These are phyloP conservation scores for Folsomia candida DNA, from an alignment of 2,888 invertebrate genomes.

Conservation along the genomic window DNA sequence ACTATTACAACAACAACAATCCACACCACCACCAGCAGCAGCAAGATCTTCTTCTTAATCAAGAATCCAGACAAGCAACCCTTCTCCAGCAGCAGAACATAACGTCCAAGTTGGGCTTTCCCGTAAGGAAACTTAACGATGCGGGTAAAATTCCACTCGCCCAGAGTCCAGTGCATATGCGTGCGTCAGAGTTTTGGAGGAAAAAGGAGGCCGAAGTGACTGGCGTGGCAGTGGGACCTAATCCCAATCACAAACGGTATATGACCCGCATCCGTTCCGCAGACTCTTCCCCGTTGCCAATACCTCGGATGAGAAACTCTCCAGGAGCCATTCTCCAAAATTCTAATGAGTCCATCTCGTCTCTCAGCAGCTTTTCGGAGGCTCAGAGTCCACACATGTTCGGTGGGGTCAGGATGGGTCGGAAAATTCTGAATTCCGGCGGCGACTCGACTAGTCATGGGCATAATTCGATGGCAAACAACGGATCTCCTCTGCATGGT, in stretches of 20 bases:
- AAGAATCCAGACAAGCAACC: not conserved
- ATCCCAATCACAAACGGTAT: conserved; percentile 29
- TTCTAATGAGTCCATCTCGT: conserved; percentile 49
- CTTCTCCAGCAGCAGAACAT: conserved; percentile 23
- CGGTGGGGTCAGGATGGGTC: not conserved
- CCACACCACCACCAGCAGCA: not conserved
- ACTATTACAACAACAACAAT: not conserved
- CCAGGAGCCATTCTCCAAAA: conserved; percentile 28
- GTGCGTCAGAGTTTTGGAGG: conserved; percentile 51
- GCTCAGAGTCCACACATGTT: conserved; percentile 39
- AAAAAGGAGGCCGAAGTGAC: conserved; percentile 50
- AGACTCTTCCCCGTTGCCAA: conserved; percentile 46
- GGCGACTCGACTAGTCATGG: no score
- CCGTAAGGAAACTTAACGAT: conserved; percentile 44
- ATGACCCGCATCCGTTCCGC: conserved; percentile 47
- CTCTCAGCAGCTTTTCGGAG: conserved; percentile 46
- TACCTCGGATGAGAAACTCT: conserved; percentile 39
- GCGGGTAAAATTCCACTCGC: conserved; percentile 36
- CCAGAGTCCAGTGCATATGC: conserved; percentile 46
- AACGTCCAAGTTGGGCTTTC: conserved; percentile 49
- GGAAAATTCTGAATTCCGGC: not conserved
- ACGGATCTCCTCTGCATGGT: not conserved
- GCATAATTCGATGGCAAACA: not conserved
- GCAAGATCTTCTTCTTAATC: no score
- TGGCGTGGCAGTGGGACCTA: conserved; percentile 23